Base-by-base conservation (phyloP, 1,140 invertebrate genomes). In the Nephila pilipes region DNA sequence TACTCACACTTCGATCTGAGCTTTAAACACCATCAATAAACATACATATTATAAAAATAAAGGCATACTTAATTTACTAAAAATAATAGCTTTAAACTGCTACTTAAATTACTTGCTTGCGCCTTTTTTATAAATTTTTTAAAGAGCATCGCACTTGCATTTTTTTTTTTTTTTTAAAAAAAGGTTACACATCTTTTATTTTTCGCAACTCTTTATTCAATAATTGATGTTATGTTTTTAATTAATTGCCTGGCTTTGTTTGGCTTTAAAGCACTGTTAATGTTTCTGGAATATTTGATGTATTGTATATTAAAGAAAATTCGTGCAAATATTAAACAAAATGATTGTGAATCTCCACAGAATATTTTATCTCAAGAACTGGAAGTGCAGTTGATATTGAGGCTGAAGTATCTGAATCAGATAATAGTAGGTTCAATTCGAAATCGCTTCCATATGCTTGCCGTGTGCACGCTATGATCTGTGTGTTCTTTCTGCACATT, bases 281-380 rank as follows among this genome's bases (percentile, higher is more conserved):
- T 90, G 63, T 91, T 85, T 85, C 58, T 65, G 46, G 36, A 55
- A 85, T 60, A 20, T 46, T 85, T 69, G 83, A 46, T 92, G 63
- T 92, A 55, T 89, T 93, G 87, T 93, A 83, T 88, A 55, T 90
- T 63, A 38, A 83, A 83, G 46, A 63, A 89, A 36, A 60, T 75
- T 32, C 80, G 25, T 75, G 63, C 20, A 25, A 83, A 46, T 92
- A 80, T 32, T 85, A 65, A 93, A 79, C 69, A 46, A 55, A 58
- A 25, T 89, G 6, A 83, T 89, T 93, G 60, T 81, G 46, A 85
- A 93, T 93, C 85, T 89, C 85, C 91, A 87, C 91, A 93, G 91
- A 93, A 80, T 93, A 79, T 93, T 85, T 93, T 93, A 93, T 93
- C 91, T 93, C 91, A 87, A 93, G 91, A 60, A 93, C 91, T n/a